Conservation (phyloP, 2,888 invertebrate genomes). For the Pristionchus exspectatus region DNA sequence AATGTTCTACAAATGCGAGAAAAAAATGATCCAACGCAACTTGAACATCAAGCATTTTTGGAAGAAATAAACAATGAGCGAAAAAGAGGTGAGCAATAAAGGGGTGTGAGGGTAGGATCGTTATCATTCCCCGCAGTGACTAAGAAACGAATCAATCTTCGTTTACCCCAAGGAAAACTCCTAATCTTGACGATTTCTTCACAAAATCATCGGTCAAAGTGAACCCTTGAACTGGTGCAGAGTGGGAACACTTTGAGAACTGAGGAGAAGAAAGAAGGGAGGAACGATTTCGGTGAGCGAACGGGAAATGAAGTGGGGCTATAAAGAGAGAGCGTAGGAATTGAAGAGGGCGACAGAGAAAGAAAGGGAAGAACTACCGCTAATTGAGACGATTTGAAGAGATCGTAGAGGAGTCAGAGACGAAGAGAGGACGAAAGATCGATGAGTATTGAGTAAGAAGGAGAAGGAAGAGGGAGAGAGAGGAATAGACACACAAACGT, state of each 20-base stretch:
- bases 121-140: background rate
- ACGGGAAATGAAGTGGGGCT: constrained; percentile 18
- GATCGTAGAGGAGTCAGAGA: constrained; percentile 31
- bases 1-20: background rate
- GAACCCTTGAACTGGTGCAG: background rate
- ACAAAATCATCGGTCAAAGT: background rate
- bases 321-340: background rate
- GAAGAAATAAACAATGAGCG: background rate
- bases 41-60: background rate
- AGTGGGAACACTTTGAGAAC: background rate
- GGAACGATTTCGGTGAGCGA: background rate
- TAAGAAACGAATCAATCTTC: background rate
- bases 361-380: background rate
- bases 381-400: constrained; percentile 10
- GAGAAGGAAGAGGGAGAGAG: background rate
- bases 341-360: background rate
- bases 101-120: background rate
- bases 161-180: background rate
- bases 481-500: constrained; percentile 33
- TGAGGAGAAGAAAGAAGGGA: background rate
- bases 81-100: background rate
- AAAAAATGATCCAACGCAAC: too few species aligned
- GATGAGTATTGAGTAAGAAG: constrained; percentile 46
- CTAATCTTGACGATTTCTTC: background rate
- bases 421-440: background rate